phyloP scores from a whole-genome alignment of 2,113 vertebrate genomes.

The Prietella phreatophila region DNA sequence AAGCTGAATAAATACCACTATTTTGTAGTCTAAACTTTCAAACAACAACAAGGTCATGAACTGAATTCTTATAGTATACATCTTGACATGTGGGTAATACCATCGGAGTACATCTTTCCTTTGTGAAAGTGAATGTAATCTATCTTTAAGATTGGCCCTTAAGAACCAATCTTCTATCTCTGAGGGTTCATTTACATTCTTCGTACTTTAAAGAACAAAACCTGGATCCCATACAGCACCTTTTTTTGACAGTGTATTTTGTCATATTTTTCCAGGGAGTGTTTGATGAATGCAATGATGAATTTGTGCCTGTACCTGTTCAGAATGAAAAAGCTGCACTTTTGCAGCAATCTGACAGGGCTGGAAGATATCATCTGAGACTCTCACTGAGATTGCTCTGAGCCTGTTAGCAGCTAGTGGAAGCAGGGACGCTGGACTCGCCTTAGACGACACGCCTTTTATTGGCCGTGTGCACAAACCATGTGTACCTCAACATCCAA shows the following conservation, averaged over 20 bases:
- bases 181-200: neutral
- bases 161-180: neutral
- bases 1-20: neutral
- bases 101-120: neutral
- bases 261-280: neutral
- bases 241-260: neutral
- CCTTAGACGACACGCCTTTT: neutral
- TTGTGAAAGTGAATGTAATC: neutral
- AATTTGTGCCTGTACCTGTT: constrained; percentile 61
- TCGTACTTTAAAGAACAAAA: constrained; percentile 5
- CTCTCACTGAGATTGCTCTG: constrained; percentile 69
- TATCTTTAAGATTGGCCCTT: neutral
- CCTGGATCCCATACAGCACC: neutral
- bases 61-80: neutral
- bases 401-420: constrained; percentile 67
- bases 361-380: constrained; percentile 72
- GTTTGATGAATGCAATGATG: constrained; percentile 6
- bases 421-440: constrained; percentile 19
- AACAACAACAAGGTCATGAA: neutral
- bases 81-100: neutral
- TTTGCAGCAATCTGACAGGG: constrained; percentile 75
- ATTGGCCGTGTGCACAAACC: neutral
- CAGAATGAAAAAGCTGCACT: constrained; percentile 73
- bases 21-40: neutral
- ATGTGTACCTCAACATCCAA: neutral